phyloP scores from a whole-genome alignment of 2,113 vertebrate species.

The Cervus canadensis region DNA sequence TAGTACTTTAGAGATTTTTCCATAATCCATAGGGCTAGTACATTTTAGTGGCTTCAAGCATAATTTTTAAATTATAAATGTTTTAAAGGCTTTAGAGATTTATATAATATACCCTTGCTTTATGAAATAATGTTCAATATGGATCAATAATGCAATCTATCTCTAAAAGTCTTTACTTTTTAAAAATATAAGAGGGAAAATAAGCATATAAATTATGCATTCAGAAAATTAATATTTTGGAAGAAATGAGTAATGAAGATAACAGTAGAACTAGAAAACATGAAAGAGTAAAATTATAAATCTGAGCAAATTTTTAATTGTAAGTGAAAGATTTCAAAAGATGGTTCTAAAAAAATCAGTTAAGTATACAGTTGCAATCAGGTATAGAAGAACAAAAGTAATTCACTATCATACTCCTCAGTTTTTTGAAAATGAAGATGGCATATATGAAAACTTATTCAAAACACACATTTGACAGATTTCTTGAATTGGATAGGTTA shows the following conservation, averaged over 20 bases:
- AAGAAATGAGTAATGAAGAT: not conserved
- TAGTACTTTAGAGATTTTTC: not conserved
- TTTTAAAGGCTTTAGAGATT: not conserved
- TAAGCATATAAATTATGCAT: not conserved
- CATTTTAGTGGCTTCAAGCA: not conserved
- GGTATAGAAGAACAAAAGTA: not conserved
- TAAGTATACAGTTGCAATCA: not conserved
- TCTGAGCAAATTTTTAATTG: not conserved
- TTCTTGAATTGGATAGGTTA: not conserved
- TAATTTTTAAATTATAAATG: not conserved
- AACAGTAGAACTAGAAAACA: not conserved
- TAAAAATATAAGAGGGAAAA: not conserved
- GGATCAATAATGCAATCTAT: not conserved
- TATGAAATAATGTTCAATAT: slow-evolving; percentile 2
- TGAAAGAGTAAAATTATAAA: not conserved
- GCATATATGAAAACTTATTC: not conserved
- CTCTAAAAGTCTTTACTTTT: not conserved
- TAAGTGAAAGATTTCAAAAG: not conserved
- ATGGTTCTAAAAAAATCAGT: not conserved
- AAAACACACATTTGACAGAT: not conserved
- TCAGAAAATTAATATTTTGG: not conserved
- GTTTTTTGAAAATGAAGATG: not conserved
- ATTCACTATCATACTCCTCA: not conserved
- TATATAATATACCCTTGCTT: not conserved
- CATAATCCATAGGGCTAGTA: not conserved